Conservation (phyloP, 2,113 vertebrate species). For the Onychorhynchus coronatus region DNA sequence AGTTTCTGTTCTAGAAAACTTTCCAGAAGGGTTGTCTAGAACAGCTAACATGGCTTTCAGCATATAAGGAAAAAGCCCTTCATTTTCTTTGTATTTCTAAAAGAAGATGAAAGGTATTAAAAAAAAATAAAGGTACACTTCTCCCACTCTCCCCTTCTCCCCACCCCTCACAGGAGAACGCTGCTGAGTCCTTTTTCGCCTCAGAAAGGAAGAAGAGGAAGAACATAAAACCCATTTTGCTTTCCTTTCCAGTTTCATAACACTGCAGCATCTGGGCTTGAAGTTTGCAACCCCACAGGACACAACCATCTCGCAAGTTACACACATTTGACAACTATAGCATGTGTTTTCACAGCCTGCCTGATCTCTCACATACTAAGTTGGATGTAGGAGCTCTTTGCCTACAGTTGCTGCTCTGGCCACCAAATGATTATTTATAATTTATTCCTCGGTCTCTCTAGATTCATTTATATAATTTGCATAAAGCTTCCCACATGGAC, state of each 20-base stretch:
- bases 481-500: conserved; percentile 2
- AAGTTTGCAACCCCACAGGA: background rate
- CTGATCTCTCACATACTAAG: background rate
- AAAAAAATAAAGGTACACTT: background rate
- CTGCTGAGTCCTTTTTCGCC: background rate
- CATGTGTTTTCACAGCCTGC: conserved; percentile 1
- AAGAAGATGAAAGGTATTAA: background rate
- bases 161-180: background rate
- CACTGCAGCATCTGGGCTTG: background rate
- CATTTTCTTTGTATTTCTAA: background rate
- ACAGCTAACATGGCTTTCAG: background rate
- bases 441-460: background rate
- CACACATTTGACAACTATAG: background rate
- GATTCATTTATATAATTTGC: background rate
- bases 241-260: background rate
- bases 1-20: conserved; percentile 6
- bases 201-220: background rate
- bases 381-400: background rate
- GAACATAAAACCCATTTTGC: background rate
- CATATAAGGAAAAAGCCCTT: background rate
- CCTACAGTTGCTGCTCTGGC: conserved; percentile 21
- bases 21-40: conserved; percentile 9
- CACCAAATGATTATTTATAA: background rate
- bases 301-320: background rate
- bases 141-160: background rate